Conservation (phyloP, 2,113 vertebrate species). For the Salminus brasiliensis region DNA sequence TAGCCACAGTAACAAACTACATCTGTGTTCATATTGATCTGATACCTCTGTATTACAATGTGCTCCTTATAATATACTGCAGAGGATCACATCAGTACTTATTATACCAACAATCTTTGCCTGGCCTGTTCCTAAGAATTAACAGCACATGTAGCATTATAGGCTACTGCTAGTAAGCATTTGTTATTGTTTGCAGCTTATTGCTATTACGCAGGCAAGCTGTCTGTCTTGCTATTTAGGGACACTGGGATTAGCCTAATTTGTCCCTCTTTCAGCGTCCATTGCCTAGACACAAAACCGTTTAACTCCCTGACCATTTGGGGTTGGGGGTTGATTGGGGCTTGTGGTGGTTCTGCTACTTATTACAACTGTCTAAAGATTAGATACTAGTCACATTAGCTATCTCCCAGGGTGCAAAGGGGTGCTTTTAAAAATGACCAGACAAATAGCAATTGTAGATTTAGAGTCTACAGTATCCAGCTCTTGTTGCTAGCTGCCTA, state of each 20-base stretch:
- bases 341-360: not conserved
- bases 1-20: no score
- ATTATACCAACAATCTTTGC: not conserved
- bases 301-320: conserved; percentile 19
- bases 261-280: conserved; percentile 10
- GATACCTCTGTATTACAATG: no score
- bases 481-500: not conserved
- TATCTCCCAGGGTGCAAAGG: not conserved
- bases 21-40: no score
- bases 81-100: not conserved
- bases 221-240: conserved; percentile 18
- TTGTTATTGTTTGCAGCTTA: not conserved
- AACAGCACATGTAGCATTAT: not conserved
- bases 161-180: not conserved
- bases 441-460: not conserved
- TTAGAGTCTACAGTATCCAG: not conserved
- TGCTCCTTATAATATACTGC: no score
- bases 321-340: not conserved
- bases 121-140: not conserved
- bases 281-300: conserved; percentile 3
- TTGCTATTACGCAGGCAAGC: conserved; percentile 13
- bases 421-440: not conserved
- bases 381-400: not conserved
- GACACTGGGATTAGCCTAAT: conserved; percentile 23
- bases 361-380: conserved; percentile 8